phyloP scores from a whole-genome alignment of 2,797 vertebrate genomes.

The Chloroceryle inda region DNA sequence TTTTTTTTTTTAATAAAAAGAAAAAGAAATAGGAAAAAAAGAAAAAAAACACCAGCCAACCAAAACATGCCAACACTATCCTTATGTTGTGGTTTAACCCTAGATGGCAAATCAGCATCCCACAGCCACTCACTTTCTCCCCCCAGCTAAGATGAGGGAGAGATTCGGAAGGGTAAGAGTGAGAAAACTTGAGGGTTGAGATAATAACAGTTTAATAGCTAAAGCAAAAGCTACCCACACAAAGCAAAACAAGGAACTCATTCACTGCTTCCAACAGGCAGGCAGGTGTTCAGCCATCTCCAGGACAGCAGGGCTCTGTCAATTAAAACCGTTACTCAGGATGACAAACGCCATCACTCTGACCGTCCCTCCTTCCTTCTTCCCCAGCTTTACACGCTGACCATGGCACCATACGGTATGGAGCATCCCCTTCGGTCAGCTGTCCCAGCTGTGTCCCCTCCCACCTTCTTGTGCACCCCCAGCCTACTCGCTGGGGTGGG shows the following conservation, averaged over 20 bases:
- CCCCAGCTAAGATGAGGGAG: too few species aligned
- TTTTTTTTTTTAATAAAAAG: background rate
- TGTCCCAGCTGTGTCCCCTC: background rate
- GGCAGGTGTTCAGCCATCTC: background rate
- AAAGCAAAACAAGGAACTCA: background rate
- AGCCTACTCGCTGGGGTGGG: background rate
- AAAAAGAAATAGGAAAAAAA: background rate
- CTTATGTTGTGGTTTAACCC: background rate
- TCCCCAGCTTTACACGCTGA: background rate
- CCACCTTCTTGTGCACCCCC: background rate
- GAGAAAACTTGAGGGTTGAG: background rate
- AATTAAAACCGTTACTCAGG: background rate
- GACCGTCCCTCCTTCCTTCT: background rate
- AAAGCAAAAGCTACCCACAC: background rate
- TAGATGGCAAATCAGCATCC: background rate
- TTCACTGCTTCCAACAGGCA: background rate
- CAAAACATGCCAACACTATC: background rate
- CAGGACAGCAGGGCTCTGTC: background rate
- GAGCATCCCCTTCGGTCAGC: background rate
- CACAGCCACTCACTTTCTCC: background rate
- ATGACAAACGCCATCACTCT: background rate
- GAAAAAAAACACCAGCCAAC: background rate
- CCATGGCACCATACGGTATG: background rate
- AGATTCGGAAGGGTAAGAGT: background rate
- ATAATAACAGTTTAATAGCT: background rate